Percentiles rank a stretch among this genome's conserved stretches.
phyloP scores from a whole-genome alignment of 92 coral and sea anemone species.

The Epizoanthus illoricatus region DNA sequence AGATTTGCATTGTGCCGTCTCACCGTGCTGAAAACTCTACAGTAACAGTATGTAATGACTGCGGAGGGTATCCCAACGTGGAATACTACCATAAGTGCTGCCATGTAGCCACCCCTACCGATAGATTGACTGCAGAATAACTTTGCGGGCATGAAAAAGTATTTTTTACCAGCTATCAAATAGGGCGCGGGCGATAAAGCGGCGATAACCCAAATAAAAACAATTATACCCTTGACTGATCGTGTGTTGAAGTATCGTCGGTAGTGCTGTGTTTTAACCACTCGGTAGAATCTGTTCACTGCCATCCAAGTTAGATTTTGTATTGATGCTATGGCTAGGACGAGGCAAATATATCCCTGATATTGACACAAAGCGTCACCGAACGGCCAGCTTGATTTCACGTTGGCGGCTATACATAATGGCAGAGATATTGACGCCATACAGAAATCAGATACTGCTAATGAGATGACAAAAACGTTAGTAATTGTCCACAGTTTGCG shows the following conservation, averaged over 20 bases:
- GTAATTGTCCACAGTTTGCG: neutral
- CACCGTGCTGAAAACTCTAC: neutral
- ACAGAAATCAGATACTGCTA: neutral
- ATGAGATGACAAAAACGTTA: slow-evolving; percentile 6
- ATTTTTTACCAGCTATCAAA: neutral
- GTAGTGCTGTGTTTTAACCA: slow-evolving; percentile 3
- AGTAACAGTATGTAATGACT: neutral
- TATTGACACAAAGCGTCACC: neutral
- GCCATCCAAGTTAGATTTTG: slow-evolving; percentile 22
- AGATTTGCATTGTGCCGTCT: neutral
- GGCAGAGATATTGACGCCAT: neutral
- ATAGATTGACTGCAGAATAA: neutral
- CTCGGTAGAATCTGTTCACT: neutral
- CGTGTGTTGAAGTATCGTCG: slow-evolving; percentile 1
- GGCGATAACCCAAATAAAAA: neutral
- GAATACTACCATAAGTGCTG: neutral
- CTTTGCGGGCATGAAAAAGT: neutral
- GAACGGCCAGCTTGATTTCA: slow-evolving; percentile 1
- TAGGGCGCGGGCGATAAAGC: slow-evolving; percentile 2
- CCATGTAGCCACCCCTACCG: neutral
- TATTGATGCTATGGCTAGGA: slow-evolving; percentile 3
- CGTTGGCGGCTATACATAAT: neutral
- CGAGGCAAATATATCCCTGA: slow-evolving; percentile 23
- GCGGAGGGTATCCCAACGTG: neutral
- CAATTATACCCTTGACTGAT: neutral